These are phyloP conservation scores for Physeter macrocephalus DNA, from an alignment of 2,113 vertebrate genomes.

Conservation along the genomic window DNA sequence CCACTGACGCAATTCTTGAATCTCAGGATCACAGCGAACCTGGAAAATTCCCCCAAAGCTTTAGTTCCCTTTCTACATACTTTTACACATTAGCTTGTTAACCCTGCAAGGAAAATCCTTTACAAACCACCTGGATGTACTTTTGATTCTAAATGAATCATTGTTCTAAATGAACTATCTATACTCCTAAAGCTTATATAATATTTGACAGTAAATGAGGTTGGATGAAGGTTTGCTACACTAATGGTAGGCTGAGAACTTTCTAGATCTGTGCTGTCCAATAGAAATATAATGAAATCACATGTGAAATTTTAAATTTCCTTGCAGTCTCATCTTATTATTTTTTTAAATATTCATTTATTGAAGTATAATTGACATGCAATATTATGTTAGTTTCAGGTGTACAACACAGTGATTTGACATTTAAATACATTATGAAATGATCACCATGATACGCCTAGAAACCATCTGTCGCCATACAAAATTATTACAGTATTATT, in stretches of 20 bases:
- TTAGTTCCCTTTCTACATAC: neutral
- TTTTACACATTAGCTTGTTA: neutral
- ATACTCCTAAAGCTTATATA: neutral
- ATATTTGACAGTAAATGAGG: neutral
- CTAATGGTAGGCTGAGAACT: neutral
- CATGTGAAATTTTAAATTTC: neutral
- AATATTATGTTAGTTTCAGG: neutral
- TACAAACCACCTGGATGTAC: neutral
- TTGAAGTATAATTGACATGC: neutral
- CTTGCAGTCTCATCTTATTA: neutral
- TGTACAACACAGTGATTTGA: neutral
- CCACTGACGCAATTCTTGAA: constrained; percentile 93
- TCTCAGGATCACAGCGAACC: constrained; percentile 85
- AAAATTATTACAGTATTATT: neutral
- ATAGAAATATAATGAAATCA: neutral
- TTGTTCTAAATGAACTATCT: neutral
- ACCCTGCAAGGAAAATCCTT: neutral
- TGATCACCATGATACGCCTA: neutral
- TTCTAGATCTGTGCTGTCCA: neutral
- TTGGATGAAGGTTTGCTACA: neutral
- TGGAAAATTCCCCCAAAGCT: constrained; percentile 58
- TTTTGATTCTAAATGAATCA: neutral
- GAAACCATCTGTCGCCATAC: neutral
- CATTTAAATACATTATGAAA: neutral
- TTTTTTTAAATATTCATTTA: neutral